phyloP scores from a whole-genome alignment of 2,888 invertebrate genomes.

The Drosophila antonietae region DNA sequence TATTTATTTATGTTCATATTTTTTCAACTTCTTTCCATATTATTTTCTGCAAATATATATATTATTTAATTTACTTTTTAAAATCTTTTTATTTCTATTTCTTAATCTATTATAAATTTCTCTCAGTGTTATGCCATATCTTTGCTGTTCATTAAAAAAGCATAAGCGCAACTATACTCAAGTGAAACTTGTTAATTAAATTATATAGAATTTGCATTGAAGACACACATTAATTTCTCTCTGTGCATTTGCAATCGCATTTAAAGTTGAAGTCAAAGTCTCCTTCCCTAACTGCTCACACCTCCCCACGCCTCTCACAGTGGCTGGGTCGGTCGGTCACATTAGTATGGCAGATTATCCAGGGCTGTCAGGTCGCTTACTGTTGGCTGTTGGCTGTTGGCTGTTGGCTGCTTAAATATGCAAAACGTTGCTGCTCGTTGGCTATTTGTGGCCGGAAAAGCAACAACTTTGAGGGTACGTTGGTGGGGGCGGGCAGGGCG shows the following conservation, averaged over 20 bases:
- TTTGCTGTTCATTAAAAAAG: no score
- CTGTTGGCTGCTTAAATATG: conserved; percentile 75
- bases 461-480: conserved; percentile 40
- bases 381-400: conserved; percentile 43
- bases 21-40: no score
- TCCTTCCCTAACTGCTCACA: conserved; percentile 1
- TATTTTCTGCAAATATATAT: no score
- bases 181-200: neutral
- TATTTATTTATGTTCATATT: no score
- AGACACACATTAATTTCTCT: conserved; percentile 5
- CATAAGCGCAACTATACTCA: neutral
- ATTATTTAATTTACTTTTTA: no score
- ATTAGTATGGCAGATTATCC: conserved; percentile 77
- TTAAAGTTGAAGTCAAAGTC: conserved; percentile 48
- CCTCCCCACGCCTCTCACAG: neutral
- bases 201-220: neutral
- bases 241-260: conserved; percentile 33
- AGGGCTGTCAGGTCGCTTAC: conserved; percentile 61
- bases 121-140: no score
- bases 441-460: conserved; percentile 70
- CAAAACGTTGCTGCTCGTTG: conserved; percentile 70
- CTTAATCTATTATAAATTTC: no score
- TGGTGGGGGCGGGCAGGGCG: neutral
- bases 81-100: no score
- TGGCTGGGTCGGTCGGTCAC: conserved; percentile 48